These are phyloP conservation scores for Guaruba guarouba DNA, from an alignment of 2,113 vertebrate species.

Conservation along the genomic window DNA sequence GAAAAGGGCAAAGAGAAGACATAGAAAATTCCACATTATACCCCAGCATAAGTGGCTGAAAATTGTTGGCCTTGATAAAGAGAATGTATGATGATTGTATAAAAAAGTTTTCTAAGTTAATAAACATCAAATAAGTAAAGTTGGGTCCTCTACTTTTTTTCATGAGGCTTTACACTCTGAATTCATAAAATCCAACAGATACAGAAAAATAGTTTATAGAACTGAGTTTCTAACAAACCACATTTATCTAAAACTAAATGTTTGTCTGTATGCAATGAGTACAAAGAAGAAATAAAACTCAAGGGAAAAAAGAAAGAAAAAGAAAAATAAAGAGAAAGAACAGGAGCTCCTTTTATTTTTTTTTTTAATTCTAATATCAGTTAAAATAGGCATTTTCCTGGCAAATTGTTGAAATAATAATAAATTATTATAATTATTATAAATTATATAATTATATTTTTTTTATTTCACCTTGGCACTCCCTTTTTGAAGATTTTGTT, in stretches of 20 bases:
- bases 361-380: not conserved
- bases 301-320: not conserved
- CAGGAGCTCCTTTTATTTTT: not conserved
- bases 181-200: not conserved
- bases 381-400: not conserved
- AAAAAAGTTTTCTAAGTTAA: not conserved
- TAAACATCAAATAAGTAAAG: not conserved
- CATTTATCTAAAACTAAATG: not conserved
- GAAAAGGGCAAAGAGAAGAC: not conserved
- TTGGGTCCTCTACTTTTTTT: not conserved
- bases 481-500: not conserved
- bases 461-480: not conserved
- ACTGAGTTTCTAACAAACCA: not conserved
- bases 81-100: not conserved
- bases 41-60: accelerated
- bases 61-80: not conserved
- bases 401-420: not conserved
- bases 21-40: not conserved
- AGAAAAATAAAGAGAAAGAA: not conserved
- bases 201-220: not conserved
- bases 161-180: not conserved
- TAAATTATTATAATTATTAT: too few species aligned
- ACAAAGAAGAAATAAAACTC: not conserved
- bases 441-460: not conserved
- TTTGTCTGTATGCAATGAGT: not conserved